These are phyloP conservation scores for Brachionus plicatilis DNA, from an alignment of 1,140 invertebrate genomes.

Conservation along the genomic window DNA sequence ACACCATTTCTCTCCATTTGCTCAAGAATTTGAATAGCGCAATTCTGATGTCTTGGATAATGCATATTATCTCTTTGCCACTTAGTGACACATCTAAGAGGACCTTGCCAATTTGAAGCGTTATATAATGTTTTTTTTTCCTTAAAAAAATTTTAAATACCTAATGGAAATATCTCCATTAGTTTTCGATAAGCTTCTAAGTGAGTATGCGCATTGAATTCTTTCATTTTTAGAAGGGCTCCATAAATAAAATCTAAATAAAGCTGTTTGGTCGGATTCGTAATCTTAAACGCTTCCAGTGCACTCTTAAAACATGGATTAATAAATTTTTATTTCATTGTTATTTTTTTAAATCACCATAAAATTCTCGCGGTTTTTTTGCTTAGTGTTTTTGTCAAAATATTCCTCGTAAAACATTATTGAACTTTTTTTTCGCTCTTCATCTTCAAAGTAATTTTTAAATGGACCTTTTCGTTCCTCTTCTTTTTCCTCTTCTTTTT, in stretches of 20 bases:
- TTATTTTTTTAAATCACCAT: neutral
- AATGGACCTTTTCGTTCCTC: slow-evolving; percentile 20
- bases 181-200: slow-evolving; percentile 82
- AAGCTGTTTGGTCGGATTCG: neutral
- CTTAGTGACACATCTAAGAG: slow-evolving; percentile 2
- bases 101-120: slow-evolving; percentile 48
- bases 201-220: slow-evolving; percentile 77
- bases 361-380: slow-evolving; percentile 36
- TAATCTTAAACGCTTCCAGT: slow-evolving; percentile 1
- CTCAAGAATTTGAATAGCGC: slow-evolving; percentile 74
- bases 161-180: slow-evolving; percentile 85
- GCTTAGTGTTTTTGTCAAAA: slow-evolving; percentile 7
- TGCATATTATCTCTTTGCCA: slow-evolving; percentile 70
- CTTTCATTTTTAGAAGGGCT: slow-evolving; percentile 78
- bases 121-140: slow-evolving; percentile 61
- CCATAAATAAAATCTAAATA: slow-evolving; percentile 80
- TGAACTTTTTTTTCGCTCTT: slow-evolving; percentile 6
- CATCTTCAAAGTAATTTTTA: slow-evolving; percentile 30
- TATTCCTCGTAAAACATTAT: slow-evolving; percentile 25
- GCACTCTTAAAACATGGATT: neutral
- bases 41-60: slow-evolving; percentile 88
- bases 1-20: slow-evolving; percentile 83
- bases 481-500: slow-evolving; percentile 21
- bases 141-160: slow-evolving; percentile 45
- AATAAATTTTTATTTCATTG: neutral